phyloP scores from a whole-genome alignment of 2,888 invertebrate genomes.

The Drosophila cyrtoloma region DNA sequence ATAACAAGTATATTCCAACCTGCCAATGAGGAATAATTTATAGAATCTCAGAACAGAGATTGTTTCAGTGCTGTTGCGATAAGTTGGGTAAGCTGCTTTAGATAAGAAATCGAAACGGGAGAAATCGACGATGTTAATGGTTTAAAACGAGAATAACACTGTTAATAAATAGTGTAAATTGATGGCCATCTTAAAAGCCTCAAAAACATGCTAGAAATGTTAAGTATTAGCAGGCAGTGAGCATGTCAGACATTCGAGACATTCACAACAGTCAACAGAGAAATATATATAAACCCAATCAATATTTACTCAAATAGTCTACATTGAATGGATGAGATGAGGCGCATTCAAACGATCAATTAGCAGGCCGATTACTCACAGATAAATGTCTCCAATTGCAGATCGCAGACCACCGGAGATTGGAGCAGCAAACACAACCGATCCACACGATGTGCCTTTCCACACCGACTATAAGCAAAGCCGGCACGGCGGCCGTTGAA shows the following conservation, averaged over 20 bases:
- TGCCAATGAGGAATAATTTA: too few species aligned
- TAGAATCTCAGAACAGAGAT: slow-evolving; percentile 19
- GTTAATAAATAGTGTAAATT: slow-evolving; percentile 49
- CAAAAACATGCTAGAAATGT: neutral
- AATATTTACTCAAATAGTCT: slow-evolving; percentile 9
- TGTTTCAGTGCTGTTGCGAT: slow-evolving; percentile 42
- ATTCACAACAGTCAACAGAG: slow-evolving; percentile 46
- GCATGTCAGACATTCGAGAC: slow-evolving; percentile 28
- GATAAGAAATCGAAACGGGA: slow-evolving; percentile 30
- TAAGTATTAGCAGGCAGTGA: slow-evolving; percentile 10
- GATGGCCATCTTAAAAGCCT: neutral
- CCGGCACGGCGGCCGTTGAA: slow-evolving; percentile 18
- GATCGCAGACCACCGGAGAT: slow-evolving; percentile 16
- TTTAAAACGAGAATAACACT: neutral
- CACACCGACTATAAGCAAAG: slow-evolving; percentile 60
- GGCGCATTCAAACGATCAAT: slow-evolving; percentile 43
- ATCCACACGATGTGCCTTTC: slow-evolving; percentile 77
- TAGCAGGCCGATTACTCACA: slow-evolving; percentile 57
- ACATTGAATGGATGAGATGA: slow-evolving; percentile 36
- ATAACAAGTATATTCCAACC: too few species aligned
- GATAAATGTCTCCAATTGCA: slow-evolving; percentile 25
- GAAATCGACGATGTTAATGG: slow-evolving; percentile 11
- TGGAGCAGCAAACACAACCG: neutral
- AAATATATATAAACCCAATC: neutral
- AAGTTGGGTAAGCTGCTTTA: slow-evolving; percentile 29